phyloP scores from a whole-genome alignment of 2,888 invertebrate genomes.

The Steromphala cineraria region DNA sequence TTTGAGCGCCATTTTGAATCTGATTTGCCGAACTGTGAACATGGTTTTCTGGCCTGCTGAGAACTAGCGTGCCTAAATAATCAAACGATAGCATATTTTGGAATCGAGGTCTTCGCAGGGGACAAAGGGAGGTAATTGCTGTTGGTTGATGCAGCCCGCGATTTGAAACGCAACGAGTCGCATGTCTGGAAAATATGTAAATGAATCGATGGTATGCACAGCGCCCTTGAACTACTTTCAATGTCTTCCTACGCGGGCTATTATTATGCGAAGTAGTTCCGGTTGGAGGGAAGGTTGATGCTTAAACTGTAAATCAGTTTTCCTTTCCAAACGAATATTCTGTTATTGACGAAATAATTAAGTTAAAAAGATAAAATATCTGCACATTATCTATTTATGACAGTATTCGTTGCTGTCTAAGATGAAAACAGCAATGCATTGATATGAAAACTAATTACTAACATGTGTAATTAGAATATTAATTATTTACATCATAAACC shows the following conservation, averaged over 20 bases:
- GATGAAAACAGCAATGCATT: too few species aligned
- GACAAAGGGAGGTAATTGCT: background rate
- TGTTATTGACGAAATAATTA: too few species aligned
- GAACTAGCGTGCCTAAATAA: background rate
- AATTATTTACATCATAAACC: too few species aligned
- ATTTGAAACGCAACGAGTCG: background rate
- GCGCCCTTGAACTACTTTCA: conserved; percentile 8
- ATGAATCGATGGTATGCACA: background rate
- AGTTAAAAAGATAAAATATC: too few species aligned
- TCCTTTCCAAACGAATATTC: too few species aligned
- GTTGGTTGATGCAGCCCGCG: background rate
- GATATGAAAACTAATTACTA: too few species aligned
- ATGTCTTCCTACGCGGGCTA: background rate
- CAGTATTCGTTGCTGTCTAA: too few species aligned
- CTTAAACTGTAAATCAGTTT: background rate
- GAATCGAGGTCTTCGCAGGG: background rate
- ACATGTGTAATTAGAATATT: too few species aligned
- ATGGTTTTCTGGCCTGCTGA: background rate
- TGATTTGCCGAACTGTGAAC: conserved; percentile 2
- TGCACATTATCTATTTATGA: too few species aligned
- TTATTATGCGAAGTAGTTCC: conserved; percentile 5
- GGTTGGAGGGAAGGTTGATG: background rate
- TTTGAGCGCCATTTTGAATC: background rate
- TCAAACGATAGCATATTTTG: background rate
- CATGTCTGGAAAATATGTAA: conserved; percentile 8